phyloP scores from a whole-genome alignment of 2,113 vertebrate species.

The Anolis carolinensis region DNA sequence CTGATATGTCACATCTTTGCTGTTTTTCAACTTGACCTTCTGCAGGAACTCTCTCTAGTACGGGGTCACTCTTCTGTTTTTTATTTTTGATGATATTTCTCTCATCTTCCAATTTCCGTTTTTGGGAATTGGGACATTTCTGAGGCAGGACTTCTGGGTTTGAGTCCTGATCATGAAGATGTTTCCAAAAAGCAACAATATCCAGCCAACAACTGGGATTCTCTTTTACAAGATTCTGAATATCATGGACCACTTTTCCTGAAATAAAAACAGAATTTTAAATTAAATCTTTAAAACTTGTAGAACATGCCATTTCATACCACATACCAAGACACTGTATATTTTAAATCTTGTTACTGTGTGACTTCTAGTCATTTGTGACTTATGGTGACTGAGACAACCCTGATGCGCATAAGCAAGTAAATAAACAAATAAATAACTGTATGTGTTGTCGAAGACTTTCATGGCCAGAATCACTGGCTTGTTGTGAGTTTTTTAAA shows the following conservation, averaged over 20 bases:
- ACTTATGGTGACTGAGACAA: too few species aligned
- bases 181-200: conserved; percentile 69
- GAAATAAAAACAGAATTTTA: conserved; percentile 25
- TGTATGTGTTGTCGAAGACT: too few species aligned
- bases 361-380: too few species aligned
- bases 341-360: not conserved
- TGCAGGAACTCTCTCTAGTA: not conserved
- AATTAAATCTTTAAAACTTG: not conserved
- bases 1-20: not conserved
- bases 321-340: not conserved
- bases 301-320: not conserved
- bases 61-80: conserved; percentile 56
- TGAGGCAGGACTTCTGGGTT: conserved; percentile 11
- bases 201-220: conserved; percentile 69
- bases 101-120: conserved; percentile 67
- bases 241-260: conserved; percentile 72
- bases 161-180: conserved; percentile 42
- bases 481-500: too few species aligned
- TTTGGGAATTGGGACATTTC: conserved; percentile 30
- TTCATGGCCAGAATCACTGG: too few species aligned
- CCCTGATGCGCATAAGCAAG: too few species aligned
- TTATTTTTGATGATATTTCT: conserved; percentile 40
- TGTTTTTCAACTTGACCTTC: conserved; percentile 16
- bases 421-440: too few species aligned
- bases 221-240: conserved; percentile 70